phyloP scores from a whole-genome alignment of 1,140 invertebrate genomes.

The Monomorium pharaonis region DNA sequence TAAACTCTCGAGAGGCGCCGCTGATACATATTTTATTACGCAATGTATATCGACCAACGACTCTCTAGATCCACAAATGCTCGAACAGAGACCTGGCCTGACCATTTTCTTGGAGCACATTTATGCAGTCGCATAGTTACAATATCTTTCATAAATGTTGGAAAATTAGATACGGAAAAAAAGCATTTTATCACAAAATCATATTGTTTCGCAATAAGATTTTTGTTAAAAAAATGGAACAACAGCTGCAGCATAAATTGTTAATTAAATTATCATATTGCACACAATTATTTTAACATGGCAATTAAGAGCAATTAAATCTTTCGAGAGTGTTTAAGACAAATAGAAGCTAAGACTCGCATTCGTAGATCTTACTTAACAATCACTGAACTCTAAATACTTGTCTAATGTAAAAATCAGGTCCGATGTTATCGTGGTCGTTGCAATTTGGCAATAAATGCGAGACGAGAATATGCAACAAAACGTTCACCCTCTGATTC shows the following conservation, averaged over 20 bases:
- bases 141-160: not conserved
- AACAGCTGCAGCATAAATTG: too few species aligned
- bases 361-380: not conserved
- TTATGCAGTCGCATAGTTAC: not conserved
- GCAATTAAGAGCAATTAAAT: not conserved
- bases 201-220: not conserved
- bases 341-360: not conserved
- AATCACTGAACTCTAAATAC: not conserved
- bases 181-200: not conserved
- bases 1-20: constrained; percentile 35
- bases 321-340: not conserved
- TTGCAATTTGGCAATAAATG: constrained; percentile 8
- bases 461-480: constrained; percentile 8
- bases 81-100: not conserved
- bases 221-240: not conserved
- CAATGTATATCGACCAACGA: constrained; percentile 1
- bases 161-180: not conserved
- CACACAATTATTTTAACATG: not conserved
- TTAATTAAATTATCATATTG: not conserved
- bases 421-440: not conserved
- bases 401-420: not conserved
- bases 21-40: constrained; percentile 45
- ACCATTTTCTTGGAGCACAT: not conserved
- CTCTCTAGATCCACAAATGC: constrained; percentile 25
- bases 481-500: constrained; percentile 42